Evolutionary conservation across 1,140 invertebrate genomes (phyloP).

Genomic region (Armadillidium nasatum): DNA sequence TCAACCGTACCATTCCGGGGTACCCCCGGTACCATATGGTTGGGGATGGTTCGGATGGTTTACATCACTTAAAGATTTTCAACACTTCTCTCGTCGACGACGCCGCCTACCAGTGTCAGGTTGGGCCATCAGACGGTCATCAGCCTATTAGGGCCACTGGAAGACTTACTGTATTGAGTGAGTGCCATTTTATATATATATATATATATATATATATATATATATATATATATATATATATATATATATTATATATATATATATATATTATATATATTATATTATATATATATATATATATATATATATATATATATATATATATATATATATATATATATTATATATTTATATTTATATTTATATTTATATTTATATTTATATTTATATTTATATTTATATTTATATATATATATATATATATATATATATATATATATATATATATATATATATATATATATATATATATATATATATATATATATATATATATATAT

Average conservation of each 20-base stretch:
- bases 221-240: slow-evolving; percentile 28
- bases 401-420: too few species aligned
- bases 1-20: slow-evolving; percentile 77
- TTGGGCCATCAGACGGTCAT: slow-evolving; percentile 50
- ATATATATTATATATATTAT: too few species aligned
- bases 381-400: too few species aligned
- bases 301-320: too few species aligned
- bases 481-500: background rate
- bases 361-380: too few species aligned
- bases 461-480: background rate
- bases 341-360: too few species aligned
- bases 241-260: slow-evolving; percentile 23
- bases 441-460: background rate
- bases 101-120: slow-evolving; percentile 56
- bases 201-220: slow-evolving; percentile 9
- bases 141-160: slow-evolving; percentile 63
- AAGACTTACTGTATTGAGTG: slow-evolving; percentile 76
- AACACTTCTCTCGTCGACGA: slow-evolving; percentile 55
- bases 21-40: slow-evolving; percentile 90
- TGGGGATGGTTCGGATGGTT: slow-evolving; percentile 70
- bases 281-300: too few species aligned
- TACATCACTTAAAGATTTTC: slow-evolving; percentile 60
- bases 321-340: too few species aligned
- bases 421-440: background rate
- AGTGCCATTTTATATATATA: too few species aligned